phyloP scores from a whole-genome alignment of 2,888 invertebrate species.

The Tenthredo livida region DNA sequence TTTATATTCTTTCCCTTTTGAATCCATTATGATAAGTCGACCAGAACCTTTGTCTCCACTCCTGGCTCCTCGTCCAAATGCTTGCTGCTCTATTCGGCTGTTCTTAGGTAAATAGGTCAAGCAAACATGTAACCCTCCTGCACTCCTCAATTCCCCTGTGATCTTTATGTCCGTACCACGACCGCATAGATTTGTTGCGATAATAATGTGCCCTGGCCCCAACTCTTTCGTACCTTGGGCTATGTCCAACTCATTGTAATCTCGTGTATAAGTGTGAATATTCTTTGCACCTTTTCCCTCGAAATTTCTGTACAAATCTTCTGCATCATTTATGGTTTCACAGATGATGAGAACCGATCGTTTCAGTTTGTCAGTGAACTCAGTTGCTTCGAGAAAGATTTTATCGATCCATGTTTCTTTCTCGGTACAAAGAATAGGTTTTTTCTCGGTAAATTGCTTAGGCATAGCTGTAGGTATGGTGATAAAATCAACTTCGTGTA shows the following conservation, averaged over 20 bases:
- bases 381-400: constrained; percentile 55
- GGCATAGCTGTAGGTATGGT: constrained; percentile 69
- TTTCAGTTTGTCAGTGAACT: constrained; percentile 46
- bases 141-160: constrained; percentile 60
- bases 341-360: constrained; percentile 69
- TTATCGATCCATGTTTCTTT: constrained; percentile 56
- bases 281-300: constrained; percentile 31
- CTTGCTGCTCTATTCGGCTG: constrained; percentile 74
- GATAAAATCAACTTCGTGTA: constrained; percentile 69
- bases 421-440: constrained; percentile 59
- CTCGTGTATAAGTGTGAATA: constrained; percentile 57
- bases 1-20: constrained; percentile 40
- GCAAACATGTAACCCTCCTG: constrained; percentile 75
- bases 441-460: constrained; percentile 64
- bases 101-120: constrained; percentile 75
- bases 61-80: constrained; percentile 74
- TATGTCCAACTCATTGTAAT: constrained; percentile 56
- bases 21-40: constrained; percentile 58
- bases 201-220: constrained; percentile 65
- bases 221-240: constrained; percentile 56
- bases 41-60: constrained; percentile 72
- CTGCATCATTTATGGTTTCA: constrained; percentile 57
- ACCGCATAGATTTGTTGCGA: constrained; percentile 76
- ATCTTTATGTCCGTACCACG: constrained; percentile 75
- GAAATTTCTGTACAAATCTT: constrained; percentile 58